A percentile compares a stretch with the other conserved stretches of the same genome.
Conservation (phyloP, 2,888 invertebrate species). For the Drosophila borealis region DNA sequence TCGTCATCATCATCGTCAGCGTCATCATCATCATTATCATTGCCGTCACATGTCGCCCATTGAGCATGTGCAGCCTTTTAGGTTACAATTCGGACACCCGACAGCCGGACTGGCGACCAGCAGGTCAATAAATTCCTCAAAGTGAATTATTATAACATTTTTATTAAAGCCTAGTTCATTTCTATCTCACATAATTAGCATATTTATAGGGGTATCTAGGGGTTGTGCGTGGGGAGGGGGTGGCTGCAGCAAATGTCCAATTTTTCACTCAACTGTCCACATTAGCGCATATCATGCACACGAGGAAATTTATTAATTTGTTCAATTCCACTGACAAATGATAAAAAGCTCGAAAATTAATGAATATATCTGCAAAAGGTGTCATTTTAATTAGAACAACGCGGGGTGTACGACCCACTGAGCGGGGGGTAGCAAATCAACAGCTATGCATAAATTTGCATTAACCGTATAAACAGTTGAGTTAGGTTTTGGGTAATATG, state of each 20-base stretch:
- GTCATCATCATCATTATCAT: constrained; percentile 29
- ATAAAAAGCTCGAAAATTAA: constrained; percentile 76
- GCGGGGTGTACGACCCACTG: constrained; percentile 23
- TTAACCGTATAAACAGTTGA: constrained; percentile 15
- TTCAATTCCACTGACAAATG: constrained; percentile 77
- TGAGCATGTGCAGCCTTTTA: constrained; percentile 79
- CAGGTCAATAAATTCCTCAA: constrained; percentile 74
- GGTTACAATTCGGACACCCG: constrained; percentile 53
- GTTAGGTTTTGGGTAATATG: constrained; percentile 11
- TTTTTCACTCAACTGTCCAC: constrained; percentile 79
- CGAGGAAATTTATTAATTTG: constrained; percentile 75
- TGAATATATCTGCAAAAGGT: constrained; percentile 62
- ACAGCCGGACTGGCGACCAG: constrained; percentile 29
- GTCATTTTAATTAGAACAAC: constrained; percentile 72
- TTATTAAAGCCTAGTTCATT: constrained; percentile 61
- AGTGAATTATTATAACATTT: constrained; percentile 79
- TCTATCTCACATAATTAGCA: constrained; percentile 74
- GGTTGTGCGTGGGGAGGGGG: constrained; percentile 18
- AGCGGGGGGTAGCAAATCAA: constrained; percentile 19
- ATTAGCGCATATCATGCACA: constrained; percentile 62
- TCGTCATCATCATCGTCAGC: constrained; percentile 28
- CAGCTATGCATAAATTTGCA: constrained; percentile 45
- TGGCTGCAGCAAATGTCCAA: constrained; percentile 58
- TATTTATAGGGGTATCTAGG: constrained; percentile 61
- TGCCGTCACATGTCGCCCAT: constrained; percentile 72